Evolutionary conservation across 1,140 invertebrate species (phyloP), one percentile per base, ranked within the genome.

Genomic region (Gyrodactylus bullatarudis): DNA sequence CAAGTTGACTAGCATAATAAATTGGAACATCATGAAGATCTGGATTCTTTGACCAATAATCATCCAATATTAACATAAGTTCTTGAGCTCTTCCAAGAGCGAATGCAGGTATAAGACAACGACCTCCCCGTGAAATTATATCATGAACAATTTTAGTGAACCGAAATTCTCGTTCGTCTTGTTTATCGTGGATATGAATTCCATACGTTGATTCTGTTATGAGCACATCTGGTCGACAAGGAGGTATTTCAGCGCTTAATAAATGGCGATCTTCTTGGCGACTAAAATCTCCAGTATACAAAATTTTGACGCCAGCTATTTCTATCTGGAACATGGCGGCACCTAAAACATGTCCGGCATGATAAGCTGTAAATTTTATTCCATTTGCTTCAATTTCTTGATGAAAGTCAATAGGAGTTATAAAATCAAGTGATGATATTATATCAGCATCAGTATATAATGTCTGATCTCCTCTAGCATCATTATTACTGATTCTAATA

Each of bases 241-340:
- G 88, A 0, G 95, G 95, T 76, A 99, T 91, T 83, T 99, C 95
- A 0, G 95, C 95, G 0, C 91, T 90, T 90, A 97, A 97, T 76
- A 99, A 85, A 86, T 99, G 95, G 26, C 95, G 83, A 82, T 99
- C 94, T 83, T 99, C 95, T 83, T 97, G 91, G 26, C 94, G 82
- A 22, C 92, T 97, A 80, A 98, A 99, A 78, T 99, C 95, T 0
- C 95, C 95, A 0, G 95, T 98, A 78, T 98, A 98, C 0, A 98
- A 80, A 73, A 95, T 68, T 83, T 91, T 91, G 20, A 94, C 89
- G 25, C 91, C 94, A 72, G 93, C 94, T 75, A 99, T 98, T 85
- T 99, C 94, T 74, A 99, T 92, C 91, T 98, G 96, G 78, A 99
- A 99, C 94, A 99, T 99, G 25, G 93, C 93, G 2, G 95, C 95